Conservation (phyloP, 2,113 vertebrate species). For the Synodontis membranacea region DNA sequence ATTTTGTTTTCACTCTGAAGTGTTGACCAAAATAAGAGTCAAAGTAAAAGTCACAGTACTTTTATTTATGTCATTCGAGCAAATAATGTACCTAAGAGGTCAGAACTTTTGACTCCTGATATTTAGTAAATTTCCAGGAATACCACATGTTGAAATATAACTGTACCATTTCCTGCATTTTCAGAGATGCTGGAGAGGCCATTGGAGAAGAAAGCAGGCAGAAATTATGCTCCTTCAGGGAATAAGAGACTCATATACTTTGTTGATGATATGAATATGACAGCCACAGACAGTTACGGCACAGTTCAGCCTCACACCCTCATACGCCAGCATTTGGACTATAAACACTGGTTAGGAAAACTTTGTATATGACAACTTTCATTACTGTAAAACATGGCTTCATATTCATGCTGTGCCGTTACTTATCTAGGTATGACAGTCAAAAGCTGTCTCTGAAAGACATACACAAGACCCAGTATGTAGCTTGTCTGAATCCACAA, state of each 20-base stretch:
- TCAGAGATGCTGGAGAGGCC: slow-evolving; percentile 76
- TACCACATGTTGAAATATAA: background rate
- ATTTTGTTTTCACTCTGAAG: background rate
- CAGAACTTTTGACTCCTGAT: background rate
- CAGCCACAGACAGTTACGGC: slow-evolving; percentile 74
- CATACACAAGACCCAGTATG: slow-evolving; percentile 77
- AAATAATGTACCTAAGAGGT: background rate
- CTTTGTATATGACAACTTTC: background rate
- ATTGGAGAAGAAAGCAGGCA: slow-evolving; percentile 78
- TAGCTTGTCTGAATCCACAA: slow-evolving; percentile 80
- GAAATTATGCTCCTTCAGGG: slow-evolving; percentile 72
- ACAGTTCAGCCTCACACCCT: slow-evolving; percentile 75
- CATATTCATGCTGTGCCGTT: slow-evolving; percentile 6
- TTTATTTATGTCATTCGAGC: background rate
- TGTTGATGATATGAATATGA: slow-evolving; percentile 81
- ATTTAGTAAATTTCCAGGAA: background rate
- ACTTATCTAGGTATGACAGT: slow-evolving; percentile 73
- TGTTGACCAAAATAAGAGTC: background rate
- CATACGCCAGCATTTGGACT: slow-evolving; percentile 76
- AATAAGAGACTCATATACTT: slow-evolving; percentile 78
- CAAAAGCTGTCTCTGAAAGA: slow-evolving; percentile 79
- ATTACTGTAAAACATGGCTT: background rate
- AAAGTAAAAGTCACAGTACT: background rate
- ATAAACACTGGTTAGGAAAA: slow-evolving; percentile 74
- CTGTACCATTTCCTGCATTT: background rate